Conservation (phyloP, 1,140 invertebrate genomes). For the Pararge aegeria region DNA sequence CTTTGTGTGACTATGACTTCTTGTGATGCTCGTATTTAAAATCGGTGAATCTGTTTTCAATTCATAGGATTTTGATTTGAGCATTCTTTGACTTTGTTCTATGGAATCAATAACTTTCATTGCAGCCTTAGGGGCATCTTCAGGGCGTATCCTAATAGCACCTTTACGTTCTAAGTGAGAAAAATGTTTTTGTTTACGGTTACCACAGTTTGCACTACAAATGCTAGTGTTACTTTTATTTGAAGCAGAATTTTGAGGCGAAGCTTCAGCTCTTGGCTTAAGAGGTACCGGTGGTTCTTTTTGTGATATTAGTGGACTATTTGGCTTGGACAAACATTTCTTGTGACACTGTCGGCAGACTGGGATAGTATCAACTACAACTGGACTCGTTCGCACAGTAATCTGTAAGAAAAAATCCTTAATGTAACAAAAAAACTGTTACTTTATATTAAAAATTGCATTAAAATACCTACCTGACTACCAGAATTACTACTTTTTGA, state of each 20-base stretch:
- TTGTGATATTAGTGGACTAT: slow-evolving; percentile 73
- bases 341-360: slow-evolving; percentile 87
- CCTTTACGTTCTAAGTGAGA: slow-evolving; percentile 71
- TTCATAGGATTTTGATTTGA: slow-evolving; percentile 73
- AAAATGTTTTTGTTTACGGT: slow-evolving; percentile 61
- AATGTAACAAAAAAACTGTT: neutral
- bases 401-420: slow-evolving; percentile 74
- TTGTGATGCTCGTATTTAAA: slow-evolving; percentile 52
- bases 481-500: slow-evolving; percentile 86
- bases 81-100: slow-evolving; percentile 72
- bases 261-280: slow-evolving; percentile 57
- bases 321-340: slow-evolving; percentile 83
- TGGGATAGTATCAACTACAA: slow-evolving; percentile 82
- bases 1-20: slow-evolving; percentile 57
- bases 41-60: slow-evolving; percentile 67
- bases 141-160: slow-evolving; percentile 71
- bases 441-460: neutral
- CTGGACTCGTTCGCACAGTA: slow-evolving; percentile 84
- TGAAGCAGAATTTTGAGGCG: slow-evolving; percentile 64
- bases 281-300: slow-evolving; percentile 57
- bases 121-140: slow-evolving; percentile 70
- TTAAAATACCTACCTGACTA: slow-evolving; percentile 81
- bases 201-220: slow-evolving; percentile 67
- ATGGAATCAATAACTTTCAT: slow-evolving; percentile 72
- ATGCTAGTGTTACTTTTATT: slow-evolving; percentile 62